Conservation (phyloP, 2,888 invertebrate genomes). For the Cephus runcator region DNA sequence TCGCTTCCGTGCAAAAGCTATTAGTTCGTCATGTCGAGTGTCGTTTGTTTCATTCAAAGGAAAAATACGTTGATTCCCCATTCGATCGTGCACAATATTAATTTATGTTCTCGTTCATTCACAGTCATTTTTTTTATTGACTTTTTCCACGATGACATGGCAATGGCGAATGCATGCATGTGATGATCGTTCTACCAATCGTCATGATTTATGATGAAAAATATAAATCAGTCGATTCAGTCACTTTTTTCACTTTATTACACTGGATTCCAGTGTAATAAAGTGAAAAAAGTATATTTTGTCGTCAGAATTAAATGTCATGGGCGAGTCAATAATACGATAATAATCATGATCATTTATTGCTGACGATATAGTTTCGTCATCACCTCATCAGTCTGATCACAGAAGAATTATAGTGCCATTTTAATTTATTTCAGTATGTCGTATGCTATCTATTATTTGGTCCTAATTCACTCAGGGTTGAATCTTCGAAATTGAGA, state of each 20-base stretch:
- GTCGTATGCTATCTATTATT: constrained; percentile 28
- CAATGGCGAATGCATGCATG: no score
- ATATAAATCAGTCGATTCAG: not conserved
- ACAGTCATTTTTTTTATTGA: not conserved
- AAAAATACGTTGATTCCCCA: not conserved
- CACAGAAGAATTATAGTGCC: constrained; percentile 38
- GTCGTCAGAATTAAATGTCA: not conserved
- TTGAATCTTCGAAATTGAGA: not conserved
- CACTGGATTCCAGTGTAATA: not conserved
- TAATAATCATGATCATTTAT: constrained; percentile 30
- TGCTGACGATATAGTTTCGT: constrained; percentile 30
- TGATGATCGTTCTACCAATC: not conserved
- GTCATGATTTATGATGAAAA: not conserved
- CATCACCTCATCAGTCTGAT: constrained; percentile 44
- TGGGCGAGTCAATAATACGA: constrained; percentile 33
- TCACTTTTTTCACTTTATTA: no score
- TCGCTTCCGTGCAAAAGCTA: not conserved
- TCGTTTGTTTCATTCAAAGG: not conserved
- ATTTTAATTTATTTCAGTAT: constrained; percentile 56
- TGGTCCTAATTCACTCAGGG: not conserved
- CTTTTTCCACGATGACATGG: no score
- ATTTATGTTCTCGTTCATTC: not conserved
- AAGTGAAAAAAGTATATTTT: not conserved
- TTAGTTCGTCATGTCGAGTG: not conserved
- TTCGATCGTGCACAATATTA: not conserved